Evolutionary conservation across 2,113 vertebrate genomes (phyloP), one percentile per base, ranked within the genome.

Genomic region (Diadophis punctatus): DNA sequence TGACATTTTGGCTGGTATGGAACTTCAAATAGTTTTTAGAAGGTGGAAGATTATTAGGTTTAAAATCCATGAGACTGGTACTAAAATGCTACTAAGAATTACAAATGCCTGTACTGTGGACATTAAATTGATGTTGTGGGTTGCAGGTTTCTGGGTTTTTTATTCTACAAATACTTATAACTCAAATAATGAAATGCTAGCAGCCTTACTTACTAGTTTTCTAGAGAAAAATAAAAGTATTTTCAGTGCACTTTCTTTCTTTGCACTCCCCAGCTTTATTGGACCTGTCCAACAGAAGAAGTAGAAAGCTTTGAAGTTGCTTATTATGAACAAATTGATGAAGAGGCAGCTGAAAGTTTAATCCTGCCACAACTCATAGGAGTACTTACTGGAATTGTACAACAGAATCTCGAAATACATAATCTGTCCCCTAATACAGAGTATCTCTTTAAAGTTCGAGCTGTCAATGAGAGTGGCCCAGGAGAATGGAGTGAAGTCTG

Each of bases 371-470:
- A 97, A 87, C 94, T 97, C 94, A 95, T 96, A 88, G 96, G 95
- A 39, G 95, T 97, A 74, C 94, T 97, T 68, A 96, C 58, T 34
- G 96, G 96, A 88, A 96, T 97, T 91, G 93, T 89, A 91, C 96
- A 96, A 56, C 96, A 97, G 92, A 97, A 93, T 56, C 92, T 97
- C 48, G 96, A 97, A 91, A 94, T 96, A 53, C 91, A 94, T 90
- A 96, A 96, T 91, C 91, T 98, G 86, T 94, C 96, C 30, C 95
- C 96, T 80, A 96, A 97, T 87, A 97, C 96, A 0, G 96, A 97
- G 85, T 97, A 97, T 48, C 87, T 97, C 25, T 97, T 97, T 60
- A 96, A 97, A 96, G 96, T 98, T 10, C 87, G 96, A 95, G 97
- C 95, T 87, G 87, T 97, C 94, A 97, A 96, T 4, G 80, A 93